phyloP scores from a whole-genome alignment of 23 tunicate species.

The Corella eumyota region DNA sequence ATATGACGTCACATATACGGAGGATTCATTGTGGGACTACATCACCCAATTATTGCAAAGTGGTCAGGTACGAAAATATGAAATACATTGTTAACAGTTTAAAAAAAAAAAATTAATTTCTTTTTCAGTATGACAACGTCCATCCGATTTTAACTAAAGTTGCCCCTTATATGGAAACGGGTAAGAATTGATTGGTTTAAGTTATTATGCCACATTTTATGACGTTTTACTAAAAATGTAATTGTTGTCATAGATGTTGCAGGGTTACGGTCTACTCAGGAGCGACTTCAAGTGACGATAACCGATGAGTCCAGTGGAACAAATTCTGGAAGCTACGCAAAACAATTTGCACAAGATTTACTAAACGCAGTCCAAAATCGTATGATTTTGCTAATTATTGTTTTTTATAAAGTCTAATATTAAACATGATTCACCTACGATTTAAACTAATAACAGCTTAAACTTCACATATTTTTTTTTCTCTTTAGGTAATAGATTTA shows the following conservation, averaged over 20 bases:
- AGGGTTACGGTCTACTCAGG: constrained; percentile 4
- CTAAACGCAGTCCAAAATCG: neutral
- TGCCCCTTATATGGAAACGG: too few species aligned
- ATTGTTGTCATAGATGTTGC: neutral
- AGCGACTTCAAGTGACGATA: constrained; percentile 41
- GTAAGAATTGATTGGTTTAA: too few species aligned
- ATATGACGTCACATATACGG: constrained; percentile 40
- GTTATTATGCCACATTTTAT: too few species aligned
- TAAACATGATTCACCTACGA: too few species aligned
- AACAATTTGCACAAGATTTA: constrained; percentile 32
- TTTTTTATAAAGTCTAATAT: neutral
- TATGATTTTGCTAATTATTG: constrained; percentile 4
- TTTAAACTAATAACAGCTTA: too few species aligned
- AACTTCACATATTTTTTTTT: too few species aligned
- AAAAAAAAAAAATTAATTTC: neutral
- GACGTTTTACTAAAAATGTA: neutral
- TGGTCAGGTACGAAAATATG: neutral
- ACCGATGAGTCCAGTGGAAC: constrained; percentile 54
- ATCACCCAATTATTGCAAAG: neutral
- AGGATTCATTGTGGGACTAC: constrained; percentile 22
- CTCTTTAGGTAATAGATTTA: too few species aligned
- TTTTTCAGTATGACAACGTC: constrained; percentile 8
- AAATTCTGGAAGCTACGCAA: constrained; percentile 36
- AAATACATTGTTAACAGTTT: neutral
- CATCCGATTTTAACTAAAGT: constrained; percentile 3